These are phyloP conservation scores for Beris chalybata DNA, from an alignment of 2,888 invertebrate species.

Conservation along the genomic window DNA sequence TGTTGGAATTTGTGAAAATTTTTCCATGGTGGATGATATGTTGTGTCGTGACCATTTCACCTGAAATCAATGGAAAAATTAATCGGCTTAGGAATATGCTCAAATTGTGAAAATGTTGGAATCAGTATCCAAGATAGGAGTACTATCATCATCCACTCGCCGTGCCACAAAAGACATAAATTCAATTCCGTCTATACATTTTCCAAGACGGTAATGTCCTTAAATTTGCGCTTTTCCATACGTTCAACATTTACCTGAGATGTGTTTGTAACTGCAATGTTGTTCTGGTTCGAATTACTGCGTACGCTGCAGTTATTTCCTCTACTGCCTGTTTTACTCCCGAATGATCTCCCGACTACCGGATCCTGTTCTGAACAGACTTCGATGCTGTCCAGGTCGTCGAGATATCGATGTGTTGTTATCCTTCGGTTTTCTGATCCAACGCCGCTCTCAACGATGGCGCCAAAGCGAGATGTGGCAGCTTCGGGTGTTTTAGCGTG, in stretches of 20 bases:
- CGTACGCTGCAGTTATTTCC: conserved; percentile 32
- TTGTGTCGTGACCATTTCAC: conserved; percentile 61
- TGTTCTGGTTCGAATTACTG: conserved; percentile 12
- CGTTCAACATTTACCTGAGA: conserved; percentile 22
- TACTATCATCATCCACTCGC: too few relatives aligned
- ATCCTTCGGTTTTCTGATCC: conserved; percentile 44
- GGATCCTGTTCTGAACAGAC: conserved; percentile 51
- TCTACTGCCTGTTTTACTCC: conserved; percentile 21
- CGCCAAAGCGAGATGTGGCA: conserved; percentile 33
- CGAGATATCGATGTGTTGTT: conserved; percentile 47
- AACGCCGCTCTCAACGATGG: conserved; percentile 42
- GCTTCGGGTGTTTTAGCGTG: conserved; percentile 37
- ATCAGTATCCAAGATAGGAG: too few relatives aligned
- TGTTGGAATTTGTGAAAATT: conserved; percentile 56
- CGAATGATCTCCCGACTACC: conserved; percentile 25
- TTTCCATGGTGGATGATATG: conserved; percentile 62
- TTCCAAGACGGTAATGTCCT: not conserved
- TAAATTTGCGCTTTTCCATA: not conserved
- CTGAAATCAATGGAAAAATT: conserved; percentile 28
- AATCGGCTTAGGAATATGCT: too few relatives aligned
- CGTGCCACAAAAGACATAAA: too few relatives aligned
- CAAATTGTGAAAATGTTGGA: too few relatives aligned
- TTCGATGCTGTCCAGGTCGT: conserved; percentile 54
- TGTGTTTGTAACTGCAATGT: conserved; percentile 10
- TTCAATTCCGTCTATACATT: too few relatives aligned